Evolutionary conservation across 2,888 invertebrate species (phyloP).

Genomic region (Syritta pipiens): DNA sequence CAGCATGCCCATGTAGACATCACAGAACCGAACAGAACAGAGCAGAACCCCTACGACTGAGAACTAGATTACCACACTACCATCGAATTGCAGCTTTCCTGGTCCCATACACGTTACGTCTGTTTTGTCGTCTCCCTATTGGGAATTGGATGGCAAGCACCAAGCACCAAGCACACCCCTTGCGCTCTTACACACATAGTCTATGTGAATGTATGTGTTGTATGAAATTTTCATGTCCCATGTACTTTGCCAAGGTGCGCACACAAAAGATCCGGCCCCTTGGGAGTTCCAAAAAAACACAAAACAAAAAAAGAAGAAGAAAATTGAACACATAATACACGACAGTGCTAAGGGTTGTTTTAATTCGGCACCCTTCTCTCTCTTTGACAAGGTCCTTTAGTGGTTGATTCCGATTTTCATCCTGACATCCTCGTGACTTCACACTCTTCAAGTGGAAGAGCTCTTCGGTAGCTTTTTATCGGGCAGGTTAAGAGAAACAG

Average conservation of each 20-base stretch:
- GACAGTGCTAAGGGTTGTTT: conserved; percentile 36
- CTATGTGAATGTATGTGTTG: conserved; percentile 1
- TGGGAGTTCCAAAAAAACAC: conserved; percentile 68
- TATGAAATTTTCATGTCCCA: conserved; percentile 13
- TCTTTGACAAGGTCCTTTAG: background rate
- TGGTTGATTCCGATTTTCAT: background rate
- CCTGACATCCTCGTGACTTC: background rate
- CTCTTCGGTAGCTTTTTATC: conserved; percentile 45
- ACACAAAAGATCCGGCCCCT: conserved; percentile 68
- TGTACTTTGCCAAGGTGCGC: conserved; percentile 40
- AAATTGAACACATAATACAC: conserved; percentile 25
- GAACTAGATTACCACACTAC: conserved; percentile 16
- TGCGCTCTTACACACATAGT: background rate
- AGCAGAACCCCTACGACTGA: conserved; percentile 47
- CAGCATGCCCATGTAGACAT: conserved; percentile 47
- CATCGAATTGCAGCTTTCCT: too few relatives aligned
- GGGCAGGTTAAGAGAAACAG: conserved; percentile 45
- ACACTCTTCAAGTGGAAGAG: conserved; percentile 36
- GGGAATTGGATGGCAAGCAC: too few relatives aligned
- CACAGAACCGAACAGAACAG: too few relatives aligned
- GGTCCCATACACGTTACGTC: conserved; percentile 36
- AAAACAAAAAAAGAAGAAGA: too few relatives aligned
- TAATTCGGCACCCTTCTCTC: conserved; percentile 56
- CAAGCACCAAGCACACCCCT: conserved; percentile 59
- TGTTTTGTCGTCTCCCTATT: conserved; percentile 61